Evolutionary conservation across 2,888 invertebrate genomes (phyloP), one percentile per base, ranked within the genome.

Genomic region (Dascillus cervinus): DNA sequence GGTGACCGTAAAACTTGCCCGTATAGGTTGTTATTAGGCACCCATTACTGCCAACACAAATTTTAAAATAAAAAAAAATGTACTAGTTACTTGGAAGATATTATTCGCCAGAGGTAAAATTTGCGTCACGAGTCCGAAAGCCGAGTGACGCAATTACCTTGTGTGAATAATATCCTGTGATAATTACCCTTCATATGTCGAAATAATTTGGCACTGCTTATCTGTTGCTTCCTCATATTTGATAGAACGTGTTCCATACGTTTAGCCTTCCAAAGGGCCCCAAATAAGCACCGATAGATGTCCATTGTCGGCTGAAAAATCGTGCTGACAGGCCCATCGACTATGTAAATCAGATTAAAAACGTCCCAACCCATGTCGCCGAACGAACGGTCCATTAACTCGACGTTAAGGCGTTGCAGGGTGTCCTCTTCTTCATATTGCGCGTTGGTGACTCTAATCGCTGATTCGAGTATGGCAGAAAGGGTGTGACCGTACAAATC

Each of bases 391-490:
- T 58, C 57, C 58, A 64, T 58, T 34, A 63, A 54, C 34, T 55
- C 73, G 30, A 94, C 88, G 64, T 92, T 91, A 15, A 97, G 68
- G 10, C 94, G 71, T 49, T 84, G 80, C 8, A 95, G 71, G 27
- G 95, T 88, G 60, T 95, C 94, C 19, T 82, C 78, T 56, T 91
- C 89, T 58, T 95, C 94, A 63, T 80, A 89, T 66, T 94, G 92
- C 8, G 94, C 90, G 66, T 92, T 94, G 8, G 95, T 96, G 13
- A 87, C 86, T 47, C 92, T 75, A 52, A 90, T 77, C 4, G 90
- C 88, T 13, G 84, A 79, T 59, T 89, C 89, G 58, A 91, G 66
- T 54, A 89, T 84, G 34, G 82, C 79, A 32, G 84, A 81, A 44
- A 96, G 71, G 56, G 91, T 91, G 65, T 94, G 92, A 6, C 85